Percentiles rank a stretch among this genome's conserved stretches.
Conservation (phyloP, 2,797 vertebrate genomes). For the Peromyscus eremicus region DNA sequence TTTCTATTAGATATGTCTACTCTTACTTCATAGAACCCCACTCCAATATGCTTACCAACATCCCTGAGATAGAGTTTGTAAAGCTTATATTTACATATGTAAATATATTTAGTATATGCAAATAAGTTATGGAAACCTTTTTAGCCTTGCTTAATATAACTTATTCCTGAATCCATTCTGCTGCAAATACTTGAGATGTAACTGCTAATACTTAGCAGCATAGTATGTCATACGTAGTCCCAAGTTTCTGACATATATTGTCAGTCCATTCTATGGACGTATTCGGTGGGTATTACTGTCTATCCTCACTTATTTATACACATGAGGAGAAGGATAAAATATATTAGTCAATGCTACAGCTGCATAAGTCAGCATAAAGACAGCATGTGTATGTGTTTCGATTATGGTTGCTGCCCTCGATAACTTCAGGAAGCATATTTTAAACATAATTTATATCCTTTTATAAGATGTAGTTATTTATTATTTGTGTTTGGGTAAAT, state of each 20-base stretch:
- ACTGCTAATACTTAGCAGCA: neutral
- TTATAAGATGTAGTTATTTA: neutral
- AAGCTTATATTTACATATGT: neutral
- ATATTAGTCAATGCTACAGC: neutral
- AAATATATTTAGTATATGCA: neutral
- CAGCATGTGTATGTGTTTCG: neutral
- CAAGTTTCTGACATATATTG: neutral
- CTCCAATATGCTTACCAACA: neutral
- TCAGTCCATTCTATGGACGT: neutral
- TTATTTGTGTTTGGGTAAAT: neutral
- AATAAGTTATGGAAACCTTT: neutral
- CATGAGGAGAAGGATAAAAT: neutral
- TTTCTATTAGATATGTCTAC: neutral
- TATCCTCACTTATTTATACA: neutral
- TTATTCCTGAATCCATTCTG: slow-evolving; percentile 14
- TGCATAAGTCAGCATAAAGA: neutral
- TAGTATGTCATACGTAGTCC: neutral
- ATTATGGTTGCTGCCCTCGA: neutral
- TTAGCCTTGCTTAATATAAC: neutral
- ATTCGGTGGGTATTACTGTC: neutral
- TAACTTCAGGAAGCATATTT: neutral
- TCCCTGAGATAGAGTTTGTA: neutral
- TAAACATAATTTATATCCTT: neutral
- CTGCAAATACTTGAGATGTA: neutral
- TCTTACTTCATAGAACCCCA: neutral